Conservation (phyloP, 2,797 vertebrate species). For the Hipposideros larvatus region DNA sequence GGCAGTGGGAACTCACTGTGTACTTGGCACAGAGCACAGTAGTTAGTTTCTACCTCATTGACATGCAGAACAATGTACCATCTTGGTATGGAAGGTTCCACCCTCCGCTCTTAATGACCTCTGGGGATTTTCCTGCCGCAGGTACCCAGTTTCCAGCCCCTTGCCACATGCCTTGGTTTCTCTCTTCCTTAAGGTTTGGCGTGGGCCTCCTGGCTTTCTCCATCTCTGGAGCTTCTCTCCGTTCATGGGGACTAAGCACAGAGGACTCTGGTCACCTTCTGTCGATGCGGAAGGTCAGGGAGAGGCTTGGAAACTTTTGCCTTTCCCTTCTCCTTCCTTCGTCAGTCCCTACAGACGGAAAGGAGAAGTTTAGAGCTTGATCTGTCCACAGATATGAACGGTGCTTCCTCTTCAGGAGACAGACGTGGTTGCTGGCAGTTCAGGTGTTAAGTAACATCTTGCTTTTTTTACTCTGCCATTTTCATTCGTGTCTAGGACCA, state of each 20-base stretch:
- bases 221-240: no score
- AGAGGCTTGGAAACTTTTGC: neutral
- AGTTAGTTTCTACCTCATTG: neutral
- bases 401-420: neutral
- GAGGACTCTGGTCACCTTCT: neutral
- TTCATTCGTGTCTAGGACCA: neutral
- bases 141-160: neutral
- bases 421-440: neutral
- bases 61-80: fast-evolving
- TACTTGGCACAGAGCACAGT: neutral
- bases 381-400: neutral
- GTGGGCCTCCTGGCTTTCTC: neutral
- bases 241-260: neutral
- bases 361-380: neutral
- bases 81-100: neutral
- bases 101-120: neutral
- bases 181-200: no score
- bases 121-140: neutral
- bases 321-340: neutral
- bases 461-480: neutral
- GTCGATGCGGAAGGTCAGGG: fast-evolving
- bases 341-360: neutral
- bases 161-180: neutral
- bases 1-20: no score
- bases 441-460: neutral